phyloP scores from a whole-genome alignment of 2,797 vertebrate genomes.

The Todus mexicanus region DNA sequence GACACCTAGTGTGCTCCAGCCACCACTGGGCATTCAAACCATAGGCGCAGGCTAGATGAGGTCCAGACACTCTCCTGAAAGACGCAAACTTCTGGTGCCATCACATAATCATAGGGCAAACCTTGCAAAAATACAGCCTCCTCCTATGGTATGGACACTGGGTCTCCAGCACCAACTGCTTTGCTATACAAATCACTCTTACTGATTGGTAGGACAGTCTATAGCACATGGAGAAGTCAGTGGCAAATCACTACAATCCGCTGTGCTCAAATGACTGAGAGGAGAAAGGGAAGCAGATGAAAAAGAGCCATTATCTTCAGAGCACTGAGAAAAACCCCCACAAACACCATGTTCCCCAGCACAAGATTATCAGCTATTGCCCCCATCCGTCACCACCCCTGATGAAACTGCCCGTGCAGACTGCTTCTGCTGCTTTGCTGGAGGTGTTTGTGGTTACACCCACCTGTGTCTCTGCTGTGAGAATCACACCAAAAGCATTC shows the following conservation, averaged over 20 bases:
- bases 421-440: neutral
- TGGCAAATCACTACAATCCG: neutral
- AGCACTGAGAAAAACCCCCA: neutral
- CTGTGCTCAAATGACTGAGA: neutral
- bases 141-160: accelerated
- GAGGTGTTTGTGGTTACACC: neutral
- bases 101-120: neutral
- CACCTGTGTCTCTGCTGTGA: neutral
- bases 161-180: neutral
- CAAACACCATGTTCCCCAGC: neutral
- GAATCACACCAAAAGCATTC: neutral
- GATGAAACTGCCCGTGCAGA: neutral
- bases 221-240: neutral
- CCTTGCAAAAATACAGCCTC: neutral
- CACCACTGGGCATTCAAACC: neutral
- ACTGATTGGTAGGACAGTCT: neutral
- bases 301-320: neutral
- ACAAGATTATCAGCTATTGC: neutral
- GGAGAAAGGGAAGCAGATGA: neutral
- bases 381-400: neutral
- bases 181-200: neutral
- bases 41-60: neutral
- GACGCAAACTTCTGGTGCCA: neutral
- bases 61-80: neutral
- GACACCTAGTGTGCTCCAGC: neutral